Evolutionary conservation across 1,140 invertebrate genomes (phyloP), one percentile per base, ranked within the genome.

Genomic region (Subanguina moxae): DNA sequence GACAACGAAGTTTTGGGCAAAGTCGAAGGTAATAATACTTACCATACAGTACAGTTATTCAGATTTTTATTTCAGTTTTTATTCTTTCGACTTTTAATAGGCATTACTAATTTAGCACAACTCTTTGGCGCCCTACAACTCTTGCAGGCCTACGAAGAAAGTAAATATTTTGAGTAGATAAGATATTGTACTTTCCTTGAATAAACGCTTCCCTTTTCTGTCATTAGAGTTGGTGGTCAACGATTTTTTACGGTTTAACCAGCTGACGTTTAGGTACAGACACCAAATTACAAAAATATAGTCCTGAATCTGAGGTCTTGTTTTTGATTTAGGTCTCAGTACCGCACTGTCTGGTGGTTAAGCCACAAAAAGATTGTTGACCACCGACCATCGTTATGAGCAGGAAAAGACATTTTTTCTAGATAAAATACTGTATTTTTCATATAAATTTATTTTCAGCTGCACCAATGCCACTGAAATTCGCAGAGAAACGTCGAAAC

Each of bases 401-500:
- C n/a, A n/a, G n/a, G n/a, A n/a, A n/a, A n/a, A n/a, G n/a, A n/a
- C n/a, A n/a, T n/a, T n/a, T n/a, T n/a, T n/a, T n/a, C n/a, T n/a
- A n/a, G 32, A 38, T 38, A 38, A 38, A 5, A 5, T 38, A 38
- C 32, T 38, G 11, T 11, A 38, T 3, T 11, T 38, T 38, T 38
- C 11, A 38, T 65, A 13, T 28, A 21, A n/a, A n/a, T n/a, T n/a
- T n/a, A n/a, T 62, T 73, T 71, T 65, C 68, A 68, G 67, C 28
- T 1, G 45, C 67, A 28, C 27, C 65, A 13, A 61, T 73, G 13
- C 71, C 58, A 21, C 19, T 46, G 27, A 76, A 75, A 64, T 74
- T 73, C 43, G 59, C 73, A 27, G 74, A 76, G 19, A 75, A 75
- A 48, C 32, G 74, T 64, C 43, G 70, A 64, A 75, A 75, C 65